Evolutionary conservation across 2,113 vertebrate genomes (phyloP), one percentile per base, ranked within the genome.

Genomic region (Poeciliopsis turrubarensis): DNA sequence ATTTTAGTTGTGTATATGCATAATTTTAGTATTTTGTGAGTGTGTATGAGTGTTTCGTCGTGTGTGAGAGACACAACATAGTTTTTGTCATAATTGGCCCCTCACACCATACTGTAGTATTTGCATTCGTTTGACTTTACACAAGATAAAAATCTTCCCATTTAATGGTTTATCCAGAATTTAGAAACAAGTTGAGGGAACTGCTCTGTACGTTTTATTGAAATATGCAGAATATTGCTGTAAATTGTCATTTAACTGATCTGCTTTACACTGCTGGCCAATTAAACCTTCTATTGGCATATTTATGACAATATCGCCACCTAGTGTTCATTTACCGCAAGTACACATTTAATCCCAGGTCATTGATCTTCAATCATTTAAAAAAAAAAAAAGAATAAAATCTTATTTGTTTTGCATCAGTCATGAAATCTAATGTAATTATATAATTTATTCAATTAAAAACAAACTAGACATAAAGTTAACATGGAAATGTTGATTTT

Each of bases 231-330:
- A 57, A 26, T 65, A 1, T 19, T n/a, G 27, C 34, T 4, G 64
- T n/a, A 26, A 2, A 11, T 12, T 19, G 41, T 44, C 41, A 44
- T 47, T 47, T 47, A 9, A 41, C 30, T 70, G 72, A 82, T 73
- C 34, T 66, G 47, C 60, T 63, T 51, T 22, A 22, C 47, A 25
- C 30, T 32, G 51, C 63, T 67, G 14, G 25, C 22, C 30, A 47
- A 44, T 47, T 17, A 6, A 39, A 27, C 30, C 51, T 44, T 14
- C 0, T 47, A 9, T 3, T 2, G 34, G 15, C 7, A 32, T 70
- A 51, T 25, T 51, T 71, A 72, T 27, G 15, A 30, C 67, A 39
- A 22, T 13, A 0, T 66, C 76, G 60, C 72, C 71, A 70, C 44
- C 74, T 62, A 44, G 37, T 79, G 81, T 39, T 47, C 19, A 4